These are phyloP conservation scores for Callyntrura sp. DNA, from an alignment of 2,888 invertebrate genomes.

Conservation along the genomic window DNA sequence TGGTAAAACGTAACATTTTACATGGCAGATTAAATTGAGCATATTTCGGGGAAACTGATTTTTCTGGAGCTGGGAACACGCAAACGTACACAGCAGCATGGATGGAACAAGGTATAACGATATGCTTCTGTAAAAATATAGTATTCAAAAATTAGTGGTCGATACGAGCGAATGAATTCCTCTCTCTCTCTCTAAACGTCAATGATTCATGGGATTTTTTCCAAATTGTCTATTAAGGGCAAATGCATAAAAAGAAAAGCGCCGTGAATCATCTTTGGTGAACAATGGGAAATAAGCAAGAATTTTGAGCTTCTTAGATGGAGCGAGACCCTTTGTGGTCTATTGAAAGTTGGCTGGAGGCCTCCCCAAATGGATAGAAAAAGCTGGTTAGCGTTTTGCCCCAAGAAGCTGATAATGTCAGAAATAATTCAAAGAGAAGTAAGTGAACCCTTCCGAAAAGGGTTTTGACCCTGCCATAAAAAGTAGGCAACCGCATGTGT, in stretches of 20 bases:
- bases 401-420: slow-evolving; percentile 73
- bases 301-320: slow-evolving; percentile 23
- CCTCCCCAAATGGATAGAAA: slow-evolving; percentile 74
- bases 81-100: background rate
- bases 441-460: slow-evolving; percentile 44
- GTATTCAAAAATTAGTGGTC: background rate
- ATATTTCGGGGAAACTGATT: slow-evolving; percentile 1
- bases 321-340: slow-evolving; percentile 72
- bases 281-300: slow-evolving; percentile 75
- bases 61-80: slow-evolving; percentile 25
- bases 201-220: slow-evolving; percentile 77
- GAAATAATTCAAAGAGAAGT: slow-evolving; percentile 70
- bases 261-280: slow-evolving; percentile 70
- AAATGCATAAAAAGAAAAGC: slow-evolving; percentile 50
- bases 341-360: slow-evolving; percentile 78
- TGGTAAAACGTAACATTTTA: slow-evolving; percentile 11
- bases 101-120: background rate
- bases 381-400: slow-evolving; percentile 77
- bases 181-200: background rate
- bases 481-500: slow-evolving; percentile 48
- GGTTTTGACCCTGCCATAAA: slow-evolving; percentile 34
- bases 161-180: slow-evolving; percentile 20
- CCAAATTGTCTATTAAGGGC: slow-evolving; percentile 58
- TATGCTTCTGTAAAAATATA: slow-evolving; percentile 7
- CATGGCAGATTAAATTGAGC: slow-evolving; percentile 13